Percentiles rank a stretch among this genome's conserved stretches.
Evolutionary conservation across 1,140 invertebrate species (phyloP).

Genomic region (Aphis craccivora): DNA sequence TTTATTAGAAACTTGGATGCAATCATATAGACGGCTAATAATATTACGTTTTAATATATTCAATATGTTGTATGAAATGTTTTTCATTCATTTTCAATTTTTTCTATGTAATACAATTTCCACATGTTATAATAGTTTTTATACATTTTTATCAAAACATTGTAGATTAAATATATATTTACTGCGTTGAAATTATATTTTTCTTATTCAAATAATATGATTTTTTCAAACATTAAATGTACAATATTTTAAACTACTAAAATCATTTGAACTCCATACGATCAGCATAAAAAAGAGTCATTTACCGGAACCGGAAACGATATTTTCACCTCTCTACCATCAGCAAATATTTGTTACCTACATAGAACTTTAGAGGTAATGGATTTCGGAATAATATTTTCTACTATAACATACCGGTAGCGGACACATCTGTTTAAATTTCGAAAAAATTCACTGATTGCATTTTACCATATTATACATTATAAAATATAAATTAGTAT

Average conservation of each 20-base stretch:
- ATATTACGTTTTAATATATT: no score
- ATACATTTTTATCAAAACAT: background rate
- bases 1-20: no score
- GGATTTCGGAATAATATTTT: conserved; percentile 21
- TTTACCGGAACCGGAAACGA: background rate
- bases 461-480: background rate
- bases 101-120: background rate
- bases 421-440: background rate
- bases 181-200: background rate
- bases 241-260: background rate
- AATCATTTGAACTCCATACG: background rate
- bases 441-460: background rate
- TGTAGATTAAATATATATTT: background rate
- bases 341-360: background rate
- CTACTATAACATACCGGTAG: background rate
- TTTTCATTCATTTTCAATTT: background rate
- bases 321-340: background rate
- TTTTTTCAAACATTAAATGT: background rate
- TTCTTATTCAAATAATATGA: background rate
- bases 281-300: background rate
- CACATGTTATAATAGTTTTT: background rate
- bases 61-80: no score
- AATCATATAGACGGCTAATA: no score
- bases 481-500: background rate
- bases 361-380: background rate